A percentile compares a stretch with the other conserved stretches of the same genome.
Evolutionary conservation across 2,113 vertebrate genomes (phyloP).

Genomic region (Cebus imitator): DNA sequence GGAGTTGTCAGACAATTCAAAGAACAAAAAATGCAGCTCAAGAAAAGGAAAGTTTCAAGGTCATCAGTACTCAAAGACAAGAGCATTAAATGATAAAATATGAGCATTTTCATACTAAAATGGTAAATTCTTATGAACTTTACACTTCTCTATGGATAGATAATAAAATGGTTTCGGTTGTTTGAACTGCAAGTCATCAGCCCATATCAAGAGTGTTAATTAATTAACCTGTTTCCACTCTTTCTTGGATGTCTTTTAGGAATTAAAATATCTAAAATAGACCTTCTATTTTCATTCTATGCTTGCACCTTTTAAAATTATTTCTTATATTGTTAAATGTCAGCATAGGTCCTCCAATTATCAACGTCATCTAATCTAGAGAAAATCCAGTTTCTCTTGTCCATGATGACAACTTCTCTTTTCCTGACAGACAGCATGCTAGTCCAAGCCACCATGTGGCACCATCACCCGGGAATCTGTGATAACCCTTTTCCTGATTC

Average conservation of each 20-base stretch:
- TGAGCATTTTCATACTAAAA: not conserved
- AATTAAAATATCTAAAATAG: not conserved
- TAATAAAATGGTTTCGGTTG: not conserved
- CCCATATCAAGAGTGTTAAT: not conserved
- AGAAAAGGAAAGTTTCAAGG: not conserved
- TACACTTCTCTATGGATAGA: not conserved
- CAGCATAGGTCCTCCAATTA: not conserved
- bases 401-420: not conserved
- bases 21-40: not conserved
- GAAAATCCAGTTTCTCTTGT: not conserved
- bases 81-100: not conserved
- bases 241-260: not conserved
- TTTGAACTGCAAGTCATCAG: not conserved
- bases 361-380: not conserved
- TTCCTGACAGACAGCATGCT: accelerated
- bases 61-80: not conserved
- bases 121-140: not conserved
- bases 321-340: not conserved
- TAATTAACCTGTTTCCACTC: not conserved
- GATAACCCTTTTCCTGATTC: not conserved
- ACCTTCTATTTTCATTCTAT: not conserved
- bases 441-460: too few species aligned
- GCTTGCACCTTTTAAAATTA: not conserved
- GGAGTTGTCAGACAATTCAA: not conserved
- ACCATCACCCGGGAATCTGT: not conserved